Conservation (phyloP, 30 jellyfish, hydroid and myxozoan genomes). For the Cassiopea xamachana region DNA sequence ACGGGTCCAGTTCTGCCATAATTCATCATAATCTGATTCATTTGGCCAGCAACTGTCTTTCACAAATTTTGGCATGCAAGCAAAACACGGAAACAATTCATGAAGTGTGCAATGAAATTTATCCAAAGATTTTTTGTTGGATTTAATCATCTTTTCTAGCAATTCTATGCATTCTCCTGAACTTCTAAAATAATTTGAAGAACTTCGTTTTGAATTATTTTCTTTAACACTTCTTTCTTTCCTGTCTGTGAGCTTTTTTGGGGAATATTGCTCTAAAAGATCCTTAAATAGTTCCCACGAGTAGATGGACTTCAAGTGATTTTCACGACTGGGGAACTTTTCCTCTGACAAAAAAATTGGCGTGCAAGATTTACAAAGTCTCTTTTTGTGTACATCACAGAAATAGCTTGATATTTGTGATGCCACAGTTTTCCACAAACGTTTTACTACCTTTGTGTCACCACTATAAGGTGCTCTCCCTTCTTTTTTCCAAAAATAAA, state of each 20-base stretch:
- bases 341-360: slow-evolving; percentile 31
- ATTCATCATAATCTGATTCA: slow-evolving; percentile 14
- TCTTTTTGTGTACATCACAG: slow-evolving; percentile 13
- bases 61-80: slow-evolving; percentile 47
- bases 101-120: slow-evolving; percentile 28
- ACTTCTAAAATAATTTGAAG: too few species aligned
- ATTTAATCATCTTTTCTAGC: neutral
- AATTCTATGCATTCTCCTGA: too few species aligned
- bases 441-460: slow-evolving; percentile 14
- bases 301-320: slow-evolving; percentile 32
- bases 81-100: slow-evolving; percentile 38
- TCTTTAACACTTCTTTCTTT: neutral
- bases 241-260: neutral
- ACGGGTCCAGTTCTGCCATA: slow-evolving; percentile 22
- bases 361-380: slow-evolving; percentile 6
- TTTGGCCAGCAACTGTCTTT: slow-evolving; percentile 41
- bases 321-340: slow-evolving; percentile 14
- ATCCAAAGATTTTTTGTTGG: slow-evolving; percentile 3
- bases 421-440: neutral
- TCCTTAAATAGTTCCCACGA: slow-evolving; percentile 43
- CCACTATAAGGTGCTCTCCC: slow-evolving; percentile 12
- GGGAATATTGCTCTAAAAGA: neutral
- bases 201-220: neutral
- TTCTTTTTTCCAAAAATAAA: slow-evolving; percentile 32
- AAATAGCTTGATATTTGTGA: neutral